Base-by-base conservation (phyloP, 1,140 invertebrate genomes). In the Drosophila subpulchrella region DNA sequence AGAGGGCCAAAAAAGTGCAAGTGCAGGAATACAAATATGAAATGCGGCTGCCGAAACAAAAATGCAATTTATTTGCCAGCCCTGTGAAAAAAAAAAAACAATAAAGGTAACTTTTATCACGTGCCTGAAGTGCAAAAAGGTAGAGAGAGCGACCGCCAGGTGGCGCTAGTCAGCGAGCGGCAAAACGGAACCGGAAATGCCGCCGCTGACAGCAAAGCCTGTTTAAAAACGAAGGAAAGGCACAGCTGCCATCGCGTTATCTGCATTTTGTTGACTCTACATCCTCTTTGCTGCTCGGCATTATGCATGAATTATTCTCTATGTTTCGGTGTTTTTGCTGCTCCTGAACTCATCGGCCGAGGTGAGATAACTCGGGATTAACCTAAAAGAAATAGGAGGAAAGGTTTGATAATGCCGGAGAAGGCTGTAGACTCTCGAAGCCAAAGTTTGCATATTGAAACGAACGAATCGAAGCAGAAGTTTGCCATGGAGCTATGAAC, bases 171-270 rank as follows among this genome's bases (percentile, higher is more conserved):
- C 60, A 71, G 70, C 53, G 51, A 70, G 30, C 30, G 24, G 42
- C 72, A 83, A 27, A 68, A 46, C 82, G 82, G 81, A 86, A 86
- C 63, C 68, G 81, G 82, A 85, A 82, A 63, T 59, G 70, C 65
- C 47, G 83, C 65, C 44, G 82, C 65, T 88, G 82, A 72, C 83
- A 88, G 80, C 78, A 67, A 75, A 56, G 68, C 80, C 71, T 80
- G 75, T 44, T 55, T 47, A 51, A 30, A 8, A 66, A 54, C 32
- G 42, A 55, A 55, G 27, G 34, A 47, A 36, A 53, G 39, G n/a
- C 56, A 70, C 78, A 80, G 77, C 67, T 78, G 61, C 32, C 66
- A 75, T 61, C 71, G 75, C 61, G 74, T 79, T 82, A 84, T 84
- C 80, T 70, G 62, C 63, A 61, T 56, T 78, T 57, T 61, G 59